Evolutionary conservation across 2,888 invertebrate species (phyloP), one percentile per base, ranked within the genome.

Genomic region (Agonopterix alstromeriana): DNA sequence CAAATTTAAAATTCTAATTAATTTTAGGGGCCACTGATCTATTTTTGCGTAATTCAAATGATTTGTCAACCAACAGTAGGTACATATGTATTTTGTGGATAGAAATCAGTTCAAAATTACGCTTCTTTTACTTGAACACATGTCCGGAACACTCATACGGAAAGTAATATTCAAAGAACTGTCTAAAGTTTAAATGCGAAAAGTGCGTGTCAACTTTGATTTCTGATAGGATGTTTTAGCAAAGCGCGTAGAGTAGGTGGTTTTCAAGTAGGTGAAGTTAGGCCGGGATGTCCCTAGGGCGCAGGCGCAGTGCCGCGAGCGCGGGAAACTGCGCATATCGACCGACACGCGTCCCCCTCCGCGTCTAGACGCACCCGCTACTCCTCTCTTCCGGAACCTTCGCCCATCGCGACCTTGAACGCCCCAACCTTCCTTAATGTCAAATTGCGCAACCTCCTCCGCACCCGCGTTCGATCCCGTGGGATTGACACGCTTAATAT

Each of bases 281-380:
- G 62, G 62, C 65, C 63, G 67, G 70, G 74, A 64, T 64, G 59
- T 56, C 55, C 54, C 49, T 55, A 78, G 76, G 67, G 78, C 87
- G 86, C 86, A 86, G 79, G 86, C 87, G 87, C 80, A 61, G 68
- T 68, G 56, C 64, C 61, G 62, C 53, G 70, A 86, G 84, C 87
- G 87, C 87, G 87, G 86, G 87, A 88, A 87, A 85, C 83, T 79
- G 84, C 80, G 76, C 86, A 88, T 88, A 87, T 88, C 87, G 82
- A 87, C 77, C 60, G 67, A 62, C 70, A 74, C 77, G 67, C 75
- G 65, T 60, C 74, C 75, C 83, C 78, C 77, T 58, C 77, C 69
- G 67, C 80, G 88, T 86, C 87, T 88, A 88, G 86, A 86, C 88
- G 83, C 81, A 78, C 82, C 78, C 81, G 79, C 73, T 70, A 71